Percentiles rank a stretch among this genome's conserved stretches.
phyloP scores from a whole-genome alignment of 92 coral and sea anemone genomes.

The Actinostola sp. region DNA sequence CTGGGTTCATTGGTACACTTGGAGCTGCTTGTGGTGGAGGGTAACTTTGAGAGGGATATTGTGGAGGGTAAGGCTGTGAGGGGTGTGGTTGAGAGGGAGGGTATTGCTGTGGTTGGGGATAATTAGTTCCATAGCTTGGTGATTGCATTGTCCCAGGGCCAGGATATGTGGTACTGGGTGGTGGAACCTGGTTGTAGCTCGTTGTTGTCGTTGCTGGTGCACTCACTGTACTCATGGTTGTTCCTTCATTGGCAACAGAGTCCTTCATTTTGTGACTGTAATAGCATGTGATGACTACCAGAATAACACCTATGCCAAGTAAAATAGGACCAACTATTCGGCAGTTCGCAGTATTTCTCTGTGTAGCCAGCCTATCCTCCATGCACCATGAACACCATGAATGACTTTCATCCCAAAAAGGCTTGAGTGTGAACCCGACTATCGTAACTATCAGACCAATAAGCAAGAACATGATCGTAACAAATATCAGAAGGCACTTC shows the following conservation, averaged over 20 bases:
- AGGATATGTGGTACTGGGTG: constrained; percentile 17
- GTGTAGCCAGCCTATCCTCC: constrained; percentile 42
- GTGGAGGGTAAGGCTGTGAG: constrained; percentile 27
- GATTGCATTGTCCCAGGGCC: constrained; percentile 15
- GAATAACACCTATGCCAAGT: constrained; percentile 40
- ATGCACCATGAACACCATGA: constrained; percentile 64
- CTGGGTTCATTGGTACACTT: neutral
- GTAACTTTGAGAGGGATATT: neutral
- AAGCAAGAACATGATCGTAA: constrained; percentile 48
- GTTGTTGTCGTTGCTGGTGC: constrained; percentile 2
- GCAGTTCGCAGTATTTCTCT: constrained; percentile 47
- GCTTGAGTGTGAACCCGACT: constrained; percentile 61
- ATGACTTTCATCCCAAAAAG: constrained; percentile 64
- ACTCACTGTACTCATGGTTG: constrained; percentile 14
- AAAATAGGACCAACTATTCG: constrained; percentile 68
- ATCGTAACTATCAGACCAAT: constrained; percentile 60
- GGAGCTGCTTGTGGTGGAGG: neutral
- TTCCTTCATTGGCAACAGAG: constrained; percentile 18
- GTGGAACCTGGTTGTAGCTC: constrained; percentile 25
- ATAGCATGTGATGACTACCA: constrained; percentile 16
- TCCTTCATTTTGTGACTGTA: constrained; percentile 10
- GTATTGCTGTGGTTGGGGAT: neutral
- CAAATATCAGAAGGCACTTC: constrained; percentile 44
- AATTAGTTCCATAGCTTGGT: no score
- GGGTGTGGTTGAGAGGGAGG: neutral